A percentile compares a stretch with the other conserved stretches of the same genome.
Conservation (phyloP, 2,113 vertebrate species). For the Elaphurus davidianus region DNA sequence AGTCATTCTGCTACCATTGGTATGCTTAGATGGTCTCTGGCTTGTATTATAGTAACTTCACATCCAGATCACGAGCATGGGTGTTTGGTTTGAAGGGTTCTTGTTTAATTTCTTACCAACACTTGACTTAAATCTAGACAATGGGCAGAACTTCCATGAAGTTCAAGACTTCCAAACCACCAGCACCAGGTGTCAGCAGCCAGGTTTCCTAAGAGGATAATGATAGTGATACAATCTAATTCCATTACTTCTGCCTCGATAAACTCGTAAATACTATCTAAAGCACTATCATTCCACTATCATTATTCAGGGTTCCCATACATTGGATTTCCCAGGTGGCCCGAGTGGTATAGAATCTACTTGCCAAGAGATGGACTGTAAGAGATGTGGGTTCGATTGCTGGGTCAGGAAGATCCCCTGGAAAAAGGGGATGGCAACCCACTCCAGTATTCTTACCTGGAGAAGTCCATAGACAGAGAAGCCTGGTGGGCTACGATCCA, state of each 20-base stretch:
- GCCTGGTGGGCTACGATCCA: neutral
- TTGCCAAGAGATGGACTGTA: neutral
- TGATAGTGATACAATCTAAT: neutral
- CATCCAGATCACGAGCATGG: neutral
- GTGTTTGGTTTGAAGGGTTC: neutral
- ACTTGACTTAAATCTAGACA: slow-evolving; percentile 6
- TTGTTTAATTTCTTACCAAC: neutral
- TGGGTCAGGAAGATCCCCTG: neutral
- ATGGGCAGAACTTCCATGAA: neutral
- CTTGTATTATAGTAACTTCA: neutral
- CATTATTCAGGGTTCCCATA: neutral
- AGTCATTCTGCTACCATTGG: slow-evolving; percentile 59
- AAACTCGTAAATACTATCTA: neutral
- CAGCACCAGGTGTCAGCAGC: neutral
- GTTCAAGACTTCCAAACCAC: neutral
- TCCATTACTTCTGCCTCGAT: neutral
- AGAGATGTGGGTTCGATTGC: neutral
- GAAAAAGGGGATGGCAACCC: neutral
- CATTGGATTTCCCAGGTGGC: neutral
- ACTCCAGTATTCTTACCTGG: neutral
- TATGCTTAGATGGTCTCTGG: slow-evolving; percentile 9
- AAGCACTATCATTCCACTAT: neutral
- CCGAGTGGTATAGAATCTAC: neutral
- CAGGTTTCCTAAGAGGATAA: neutral
- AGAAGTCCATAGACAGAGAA: neutral